Evolutionary conservation across 2,888 invertebrate species (phyloP).

Genomic region (Cryptocephalus moraei): DNA sequence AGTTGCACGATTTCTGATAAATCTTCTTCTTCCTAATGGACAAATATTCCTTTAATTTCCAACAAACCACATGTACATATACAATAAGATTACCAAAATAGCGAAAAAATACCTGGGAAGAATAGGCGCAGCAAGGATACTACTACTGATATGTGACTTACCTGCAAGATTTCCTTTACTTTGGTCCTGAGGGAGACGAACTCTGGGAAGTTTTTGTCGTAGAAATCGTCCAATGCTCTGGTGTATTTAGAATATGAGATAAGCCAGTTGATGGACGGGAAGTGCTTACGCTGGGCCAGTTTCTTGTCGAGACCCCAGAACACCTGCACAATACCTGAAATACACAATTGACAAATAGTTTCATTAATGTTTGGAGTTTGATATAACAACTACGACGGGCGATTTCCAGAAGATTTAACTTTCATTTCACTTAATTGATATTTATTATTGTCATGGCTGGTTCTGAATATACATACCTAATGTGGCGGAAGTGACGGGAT

Average conservation of each 20-base stretch:
- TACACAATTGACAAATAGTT: neutral
- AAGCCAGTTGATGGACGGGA: conserved; percentile 99
- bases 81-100: too few species aligned
- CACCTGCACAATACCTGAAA: conserved; percentile 43
- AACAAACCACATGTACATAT: too few species aligned
- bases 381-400: too few species aligned
- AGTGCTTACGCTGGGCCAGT: conserved; percentile 97
- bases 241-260: conserved; percentile 96
- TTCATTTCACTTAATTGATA: neutral
- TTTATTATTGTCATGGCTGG: neutral
- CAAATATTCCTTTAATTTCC: neutral
- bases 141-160: conserved; percentile 11
- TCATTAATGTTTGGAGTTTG: too few species aligned
- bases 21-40: conserved; percentile 82
- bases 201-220: conserved; percentile 95
- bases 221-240: conserved; percentile 97
- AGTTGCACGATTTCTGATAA: conserved; percentile 99
- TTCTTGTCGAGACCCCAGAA: conserved; percentile 99
- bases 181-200: conserved; percentile 96
- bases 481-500: conserved; percentile 98
- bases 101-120: too few species aligned
- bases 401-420: neutral
- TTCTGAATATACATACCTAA: conserved; percentile 38
- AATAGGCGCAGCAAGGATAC: neutral
- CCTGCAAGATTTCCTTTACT: conserved; percentile 52